Base-by-base conservation (phyloP, 2,113 vertebrate genomes). In the Tachysurus fulvidraco region DNA sequence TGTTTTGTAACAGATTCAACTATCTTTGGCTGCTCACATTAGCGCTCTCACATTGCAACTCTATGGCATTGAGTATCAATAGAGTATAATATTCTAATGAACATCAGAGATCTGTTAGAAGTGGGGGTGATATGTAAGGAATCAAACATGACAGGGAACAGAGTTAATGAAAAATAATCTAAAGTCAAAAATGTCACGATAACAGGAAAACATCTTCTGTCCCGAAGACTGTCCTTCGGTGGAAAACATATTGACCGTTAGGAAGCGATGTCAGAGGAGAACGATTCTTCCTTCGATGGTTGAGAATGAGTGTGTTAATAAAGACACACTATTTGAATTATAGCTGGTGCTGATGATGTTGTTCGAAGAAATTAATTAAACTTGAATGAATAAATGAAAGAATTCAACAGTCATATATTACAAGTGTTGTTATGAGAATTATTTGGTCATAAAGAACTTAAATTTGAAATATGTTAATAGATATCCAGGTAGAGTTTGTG, bases 1-100 rank as follows among this genome's bases (percentile, higher is more conserved):
- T 92, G 89, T 86, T 93, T 81, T 8, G 90, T 84, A 93, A 91
- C 81, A 86, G 88, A 50, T 91, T 71, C 83, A 88, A 54, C 62
- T 83, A 89, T 5, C 54, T 59, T 13, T 25, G 17, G 7, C 55
- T 81, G 30, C 36, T 81, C 30, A 44, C 30, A 60, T 60, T 81
- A 60, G 10, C 41, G 10, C 30, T 81, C 57, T 60, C 55, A 59
- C 60, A 25, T 36, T 60, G 30, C 54, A 78, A 10, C 4, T 23
- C 19, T 23, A 21, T 23, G 30, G 55, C 30, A 19, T 36, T 36
- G 36, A 36, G 36, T 36, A 36, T 57, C 9, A 36, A 36, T 16
- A 8, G 0, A 36, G 36, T 36, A 36, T 46, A 2, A 10, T 74
- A 74, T n/a, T 14, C 21, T 52, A 76, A 76, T n/a, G 21, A 6